These are phyloP conservation scores for Timema cristinae DNA, from an alignment of 2,888 invertebrate species.

Conservation along the genomic window DNA sequence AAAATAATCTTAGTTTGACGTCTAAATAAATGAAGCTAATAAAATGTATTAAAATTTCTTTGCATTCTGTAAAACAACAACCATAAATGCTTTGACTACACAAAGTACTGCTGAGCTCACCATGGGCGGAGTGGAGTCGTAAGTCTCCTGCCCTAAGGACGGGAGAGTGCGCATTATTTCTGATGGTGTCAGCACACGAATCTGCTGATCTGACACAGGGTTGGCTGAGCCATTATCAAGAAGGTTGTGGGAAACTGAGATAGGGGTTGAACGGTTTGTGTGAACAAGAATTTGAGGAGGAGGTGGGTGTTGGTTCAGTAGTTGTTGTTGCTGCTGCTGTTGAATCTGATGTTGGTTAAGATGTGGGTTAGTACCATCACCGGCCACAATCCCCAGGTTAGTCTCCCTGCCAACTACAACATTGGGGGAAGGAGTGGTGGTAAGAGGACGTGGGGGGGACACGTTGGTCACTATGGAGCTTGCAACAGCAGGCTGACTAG, in stretches of 20 bases:
- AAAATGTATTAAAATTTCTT: too few species aligned
- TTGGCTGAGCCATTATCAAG: constrained; percentile 23
- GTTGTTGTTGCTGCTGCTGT: constrained; percentile 28
- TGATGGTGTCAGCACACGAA: constrained; percentile 82
- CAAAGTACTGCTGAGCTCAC: constrained; percentile 21
- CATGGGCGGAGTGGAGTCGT: constrained; percentile 56
- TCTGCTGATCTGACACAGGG: constrained; percentile 66
- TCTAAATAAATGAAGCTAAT: too few species aligned
- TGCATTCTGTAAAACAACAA: too few species aligned
- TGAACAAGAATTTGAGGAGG: constrained; percentile 29
- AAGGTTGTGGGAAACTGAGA: constrained; percentile 34
- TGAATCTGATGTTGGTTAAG: neutral
- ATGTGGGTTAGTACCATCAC: constrained; percentile 12
- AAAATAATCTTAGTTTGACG: too few species aligned
- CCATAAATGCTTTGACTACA: too few species aligned
- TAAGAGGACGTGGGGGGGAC: constrained; percentile 21
- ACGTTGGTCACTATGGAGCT: neutral
- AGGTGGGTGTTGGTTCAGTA: constrained; percentile 32
- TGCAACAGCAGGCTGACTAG: constrained; percentile 14
- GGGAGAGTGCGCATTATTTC: constrained; percentile 90
- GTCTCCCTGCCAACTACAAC: constrained; percentile 28
- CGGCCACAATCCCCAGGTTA: constrained; percentile 22
- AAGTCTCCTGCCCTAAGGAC: constrained; percentile 71
- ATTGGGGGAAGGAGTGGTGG: constrained; percentile 25
- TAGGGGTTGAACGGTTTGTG: constrained; percentile 33